phyloP scores from a whole-genome alignment of 2,888 invertebrate genomes.

The Griposia aprilina region DNA sequence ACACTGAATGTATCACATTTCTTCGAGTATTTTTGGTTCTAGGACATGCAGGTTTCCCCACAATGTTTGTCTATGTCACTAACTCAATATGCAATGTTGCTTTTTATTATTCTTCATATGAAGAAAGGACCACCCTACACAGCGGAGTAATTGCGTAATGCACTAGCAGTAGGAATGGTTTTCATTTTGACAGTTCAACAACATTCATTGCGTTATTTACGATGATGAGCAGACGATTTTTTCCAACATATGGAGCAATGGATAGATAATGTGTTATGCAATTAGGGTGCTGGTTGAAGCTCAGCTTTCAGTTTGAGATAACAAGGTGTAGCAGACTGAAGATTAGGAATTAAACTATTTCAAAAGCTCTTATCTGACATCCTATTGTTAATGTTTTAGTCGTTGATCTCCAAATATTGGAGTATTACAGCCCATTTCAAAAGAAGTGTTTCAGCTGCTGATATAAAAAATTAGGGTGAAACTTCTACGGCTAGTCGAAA shows the following conservation, averaged over 20 bases:
- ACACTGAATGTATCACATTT: no score
- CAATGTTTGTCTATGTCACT: not conserved
- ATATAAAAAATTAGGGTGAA: not conserved
- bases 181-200: no score
- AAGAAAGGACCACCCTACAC: not conserved
- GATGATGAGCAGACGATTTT: no score
- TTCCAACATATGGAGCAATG: no score
- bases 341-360: not conserved
- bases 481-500: not conserved
- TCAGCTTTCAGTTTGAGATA: not conserved
- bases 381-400: constrained; percentile 7
- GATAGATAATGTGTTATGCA: no score
- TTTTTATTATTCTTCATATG: not conserved
- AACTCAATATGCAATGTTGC: not conserved
- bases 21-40: not conserved
- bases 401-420: constrained; percentile 16
- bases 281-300: not conserved
- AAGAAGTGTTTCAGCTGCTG: not conserved
- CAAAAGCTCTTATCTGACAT: constrained; percentile 13
- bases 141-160: no score
- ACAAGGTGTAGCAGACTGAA: not conserved
- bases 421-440: not conserved
- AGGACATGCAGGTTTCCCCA: not conserved
- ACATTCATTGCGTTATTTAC: no score
- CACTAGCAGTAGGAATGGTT: no score